These are phyloP conservation scores for Bradypodion ventrale DNA, from an alignment of 2,797 vertebrate species.

Conservation along the genomic window DNA sequence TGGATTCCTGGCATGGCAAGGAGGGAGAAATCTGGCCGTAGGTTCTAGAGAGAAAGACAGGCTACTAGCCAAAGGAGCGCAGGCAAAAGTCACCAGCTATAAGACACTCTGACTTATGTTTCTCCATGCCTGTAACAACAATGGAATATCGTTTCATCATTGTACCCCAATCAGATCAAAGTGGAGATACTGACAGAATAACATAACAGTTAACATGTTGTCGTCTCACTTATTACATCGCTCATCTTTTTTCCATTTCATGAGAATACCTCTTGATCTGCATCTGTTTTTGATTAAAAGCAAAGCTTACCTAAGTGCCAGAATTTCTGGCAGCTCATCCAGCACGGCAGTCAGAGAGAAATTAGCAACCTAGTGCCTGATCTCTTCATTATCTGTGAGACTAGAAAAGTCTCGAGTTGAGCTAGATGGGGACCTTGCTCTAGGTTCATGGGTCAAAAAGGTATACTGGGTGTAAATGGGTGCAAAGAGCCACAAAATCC, in stretches of 20 bases:
- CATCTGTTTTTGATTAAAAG: not conserved
- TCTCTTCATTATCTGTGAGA: not conserved
- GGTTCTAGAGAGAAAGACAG: not conserved
- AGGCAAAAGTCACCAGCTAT: not conserved
- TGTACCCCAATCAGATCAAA: not conserved
- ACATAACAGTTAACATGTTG: slow-evolving; percentile 28
- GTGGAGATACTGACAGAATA: slow-evolving; percentile 23
- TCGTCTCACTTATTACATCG: slow-evolving; percentile 58
- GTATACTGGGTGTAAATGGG: too few relatives aligned
- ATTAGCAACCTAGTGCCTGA: not conserved
- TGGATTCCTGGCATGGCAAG: not conserved
- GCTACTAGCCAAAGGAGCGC: not conserved
- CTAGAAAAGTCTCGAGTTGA: not conserved
- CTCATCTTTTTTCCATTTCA: slow-evolving; percentile 38
- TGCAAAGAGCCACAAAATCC: too few relatives aligned
- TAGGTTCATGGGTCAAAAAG: not conserved
- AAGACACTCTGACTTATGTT: not conserved
- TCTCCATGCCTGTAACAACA: not conserved
- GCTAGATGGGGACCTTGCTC: not conserved
- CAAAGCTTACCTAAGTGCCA: not conserved
- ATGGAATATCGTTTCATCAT: not conserved
- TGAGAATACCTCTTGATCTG: slow-evolving; percentile 42
- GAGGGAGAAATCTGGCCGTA: not conserved
- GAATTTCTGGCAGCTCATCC: not conserved
- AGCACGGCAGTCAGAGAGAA: slow-evolving; percentile 15